These are phyloP conservation scores for Orcinus orca DNA, from an alignment of 2,113 vertebrate genomes.

Conservation along the genomic window DNA sequence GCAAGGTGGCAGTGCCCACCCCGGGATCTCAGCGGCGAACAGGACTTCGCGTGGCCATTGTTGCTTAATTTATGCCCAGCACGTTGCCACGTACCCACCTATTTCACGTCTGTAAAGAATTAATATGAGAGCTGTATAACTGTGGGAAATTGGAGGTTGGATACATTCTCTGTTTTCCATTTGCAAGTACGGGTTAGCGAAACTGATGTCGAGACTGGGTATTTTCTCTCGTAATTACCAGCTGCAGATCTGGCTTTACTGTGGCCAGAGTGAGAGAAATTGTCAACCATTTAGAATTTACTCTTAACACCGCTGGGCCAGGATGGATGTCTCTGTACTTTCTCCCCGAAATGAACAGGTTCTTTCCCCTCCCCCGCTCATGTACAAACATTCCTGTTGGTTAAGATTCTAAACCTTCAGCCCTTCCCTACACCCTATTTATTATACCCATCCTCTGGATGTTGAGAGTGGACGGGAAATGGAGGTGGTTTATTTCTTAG, in stretches of 20 bases:
- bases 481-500: conserved; percentile 21
- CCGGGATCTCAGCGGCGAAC: not conserved
- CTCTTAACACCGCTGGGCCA: not conserved
- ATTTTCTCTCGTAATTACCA: conserved; percentile 38
- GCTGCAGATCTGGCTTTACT: conserved; percentile 37
- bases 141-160: conserved; percentile 32
- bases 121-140: not conserved
- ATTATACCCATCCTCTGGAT: not conserved
- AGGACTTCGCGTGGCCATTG: conserved; percentile 73
- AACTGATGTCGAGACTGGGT: conserved; percentile 5
- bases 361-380: conserved; percentile 14
- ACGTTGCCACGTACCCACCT: conserved; percentile 67
- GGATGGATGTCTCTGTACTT: not conserved
- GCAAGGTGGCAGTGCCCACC: conserved; percentile 48
- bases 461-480: not conserved
- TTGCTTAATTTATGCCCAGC: conserved; percentile 81
- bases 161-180: not conserved
- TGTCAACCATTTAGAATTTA: conserved; percentile 25
- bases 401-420: conserved; percentile 38
- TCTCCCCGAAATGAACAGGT: not conserved
- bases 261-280: not conserved
- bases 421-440: not conserved
- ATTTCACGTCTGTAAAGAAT: conserved; percentile 64
- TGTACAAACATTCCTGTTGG: conserved; percentile 16
- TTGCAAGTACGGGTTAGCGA: not conserved